phyloP scores from a whole-genome alignment of 2,888 invertebrate species.

The Nowickia ferox region DNA sequence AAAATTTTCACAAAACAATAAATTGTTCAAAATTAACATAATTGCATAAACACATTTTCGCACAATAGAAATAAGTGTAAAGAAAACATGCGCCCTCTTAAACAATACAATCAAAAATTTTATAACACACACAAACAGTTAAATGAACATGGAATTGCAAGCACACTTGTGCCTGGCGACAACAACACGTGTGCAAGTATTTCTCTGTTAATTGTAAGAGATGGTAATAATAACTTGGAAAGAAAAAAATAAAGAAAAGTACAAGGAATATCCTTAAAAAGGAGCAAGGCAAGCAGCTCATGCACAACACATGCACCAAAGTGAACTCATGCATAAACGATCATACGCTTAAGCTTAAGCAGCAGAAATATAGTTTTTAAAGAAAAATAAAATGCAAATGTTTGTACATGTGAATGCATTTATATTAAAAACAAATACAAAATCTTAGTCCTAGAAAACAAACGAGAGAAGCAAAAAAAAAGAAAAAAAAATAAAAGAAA shows the following conservation, averaged over 20 bases:
- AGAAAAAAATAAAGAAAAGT: slow-evolving; percentile 4
- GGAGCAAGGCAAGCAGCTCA: background rate
- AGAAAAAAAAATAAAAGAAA: slow-evolving; percentile 30
- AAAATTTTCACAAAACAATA: slow-evolving; percentile 26
- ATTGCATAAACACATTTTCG: slow-evolving; percentile 32
- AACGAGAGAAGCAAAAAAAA: background rate
- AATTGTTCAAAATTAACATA: slow-evolving; percentile 49
- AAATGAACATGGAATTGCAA: background rate
- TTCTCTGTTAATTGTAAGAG: slow-evolving; percentile 49
- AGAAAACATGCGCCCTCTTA: slow-evolving; percentile 11
- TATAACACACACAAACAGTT: background rate
- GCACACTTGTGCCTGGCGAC: background rate
- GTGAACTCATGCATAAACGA: slow-evolving; percentile 62
- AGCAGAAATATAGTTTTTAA: slow-evolving; percentile 35
- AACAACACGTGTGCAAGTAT: slow-evolving; percentile 10
- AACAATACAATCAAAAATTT: slow-evolving; percentile 36
- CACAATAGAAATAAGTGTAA: background rate
- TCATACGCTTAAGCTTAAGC: slow-evolving; percentile 66
- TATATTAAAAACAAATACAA: slow-evolving; percentile 49
- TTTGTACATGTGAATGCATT: background rate
- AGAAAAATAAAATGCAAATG: background rate
- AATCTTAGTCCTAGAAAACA: slow-evolving; percentile 35
- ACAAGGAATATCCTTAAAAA: slow-evolving; percentile 30
- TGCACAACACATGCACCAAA: slow-evolving; percentile 39
- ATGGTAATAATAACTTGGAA: slow-evolving; percentile 29